Evolutionary conservation across 2,888 invertebrate species (phyloP), one percentile per base, ranked within the genome.

Genomic region (Perizoma affinitatum): DNA sequence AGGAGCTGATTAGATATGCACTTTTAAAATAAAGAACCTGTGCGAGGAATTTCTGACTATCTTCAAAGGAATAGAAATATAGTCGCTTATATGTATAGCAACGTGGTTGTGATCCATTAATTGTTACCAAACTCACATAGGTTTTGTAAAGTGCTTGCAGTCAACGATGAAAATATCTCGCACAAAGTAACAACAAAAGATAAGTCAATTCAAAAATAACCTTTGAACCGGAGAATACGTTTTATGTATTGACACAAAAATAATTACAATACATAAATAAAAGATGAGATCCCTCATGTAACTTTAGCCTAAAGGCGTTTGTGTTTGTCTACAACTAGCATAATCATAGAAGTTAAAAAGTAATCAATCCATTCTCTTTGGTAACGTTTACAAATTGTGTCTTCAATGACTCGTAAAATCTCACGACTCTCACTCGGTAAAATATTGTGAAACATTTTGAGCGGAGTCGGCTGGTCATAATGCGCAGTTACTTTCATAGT

Each of bases 361-460:
- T 86, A 87, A 91, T 90, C 88, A 90, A 90, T 91, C 87, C 86
- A 82, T 88, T 88, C 88, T 87, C 86, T 88, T 90, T 83, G 83
- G 83, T 80, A 88, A 90, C 84, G 73, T 83, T 83, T 82, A 87
- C 84, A 87, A 87, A 87, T 86, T 82, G 82, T 86, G 82, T 86
- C 83, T 89, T 88, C 86, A 86, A 86, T 88, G 86, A 88, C 84
- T 88, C 81, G 85, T 88, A 84, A 87, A 88, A 86, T 86, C 80
- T 86, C 74, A 78, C 76, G 78, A 79, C 85, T 85, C 84, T 86
- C 83, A 77, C 83, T 79, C 71, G 70, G 73, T 74, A 77, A 74
- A 80, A 78, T 77, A 79, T 88, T 88, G 80, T 82, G 88, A 87
- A 89, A 89, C 74, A 79, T 79, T 80, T 79, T 73, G 76, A 75